phyloP scores from a whole-genome alignment of 2,113 vertebrate genomes.

The Tauraco erythrolophus region DNA sequence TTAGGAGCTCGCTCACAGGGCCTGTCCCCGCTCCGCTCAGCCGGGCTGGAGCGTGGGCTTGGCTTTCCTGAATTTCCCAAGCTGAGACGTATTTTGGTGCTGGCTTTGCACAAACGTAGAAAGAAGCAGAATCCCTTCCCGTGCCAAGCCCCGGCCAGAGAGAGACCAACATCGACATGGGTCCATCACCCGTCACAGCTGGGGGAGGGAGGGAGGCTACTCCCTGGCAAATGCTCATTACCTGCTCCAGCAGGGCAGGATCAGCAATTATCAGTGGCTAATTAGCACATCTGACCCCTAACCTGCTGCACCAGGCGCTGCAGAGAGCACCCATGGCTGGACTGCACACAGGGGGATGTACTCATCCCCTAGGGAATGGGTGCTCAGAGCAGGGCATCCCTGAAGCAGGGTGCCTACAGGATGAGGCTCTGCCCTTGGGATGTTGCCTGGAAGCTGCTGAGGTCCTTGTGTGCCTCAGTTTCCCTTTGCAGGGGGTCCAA shows the following conservation, averaged over 20 bases:
- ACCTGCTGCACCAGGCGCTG: neutral
- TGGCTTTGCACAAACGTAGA: neutral
- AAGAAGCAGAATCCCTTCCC: neutral
- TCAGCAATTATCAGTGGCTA: neutral
- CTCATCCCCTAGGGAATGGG: neutral
- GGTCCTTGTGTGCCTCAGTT: neutral
- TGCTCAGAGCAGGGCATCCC: rapidly evolving
- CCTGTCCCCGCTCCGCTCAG: neutral
- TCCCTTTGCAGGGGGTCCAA: neutral
- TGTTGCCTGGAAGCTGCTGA: neutral
- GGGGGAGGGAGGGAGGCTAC: neutral
- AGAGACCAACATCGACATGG: rapidly evolving
- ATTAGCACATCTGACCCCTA: neutral
- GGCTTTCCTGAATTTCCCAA: neutral
- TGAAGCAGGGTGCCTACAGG: neutral
- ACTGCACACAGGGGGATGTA: rapidly evolving
- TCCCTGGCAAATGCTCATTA: neutral
- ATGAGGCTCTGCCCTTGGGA: neutral
- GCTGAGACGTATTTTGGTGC: neutral
- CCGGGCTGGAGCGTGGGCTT: neutral
- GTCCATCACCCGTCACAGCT: neutral
- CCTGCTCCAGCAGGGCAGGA: neutral
- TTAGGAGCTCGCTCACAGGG: rapidly evolving
- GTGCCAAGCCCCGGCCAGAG: too few relatives aligned
- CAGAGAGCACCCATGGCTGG: neutral